Conservation (phyloP, 2,113 vertebrate genomes). For the Paradoxurus hermaphroditus region DNA sequence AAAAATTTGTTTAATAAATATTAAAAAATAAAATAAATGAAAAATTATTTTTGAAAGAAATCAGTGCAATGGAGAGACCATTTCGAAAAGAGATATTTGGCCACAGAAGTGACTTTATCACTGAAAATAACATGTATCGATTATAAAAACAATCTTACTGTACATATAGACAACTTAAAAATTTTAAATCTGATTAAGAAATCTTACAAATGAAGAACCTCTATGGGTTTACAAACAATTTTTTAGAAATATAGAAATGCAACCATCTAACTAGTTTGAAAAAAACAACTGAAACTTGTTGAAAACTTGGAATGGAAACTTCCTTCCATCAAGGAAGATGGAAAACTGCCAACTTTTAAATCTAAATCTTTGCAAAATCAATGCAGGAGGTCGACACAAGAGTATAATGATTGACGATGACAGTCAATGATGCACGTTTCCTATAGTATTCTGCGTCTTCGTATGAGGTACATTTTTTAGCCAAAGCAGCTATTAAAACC, state of each 20-base stretch:
- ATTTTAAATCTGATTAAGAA: neutral
- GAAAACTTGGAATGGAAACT: no score
- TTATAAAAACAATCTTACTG: neutral
- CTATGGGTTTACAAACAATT: neutral
- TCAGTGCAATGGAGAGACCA: neutral
- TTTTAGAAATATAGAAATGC: neutral
- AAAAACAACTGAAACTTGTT: constrained; percentile 17
- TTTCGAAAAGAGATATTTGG: neutral
- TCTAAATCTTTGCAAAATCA: neutral
- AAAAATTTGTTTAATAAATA: no score
- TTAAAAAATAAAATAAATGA: no score
- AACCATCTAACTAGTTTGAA: neutral
- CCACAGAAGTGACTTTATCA: constrained; percentile 7
- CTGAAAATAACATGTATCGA: constrained; percentile 10
- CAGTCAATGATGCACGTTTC: neutral
- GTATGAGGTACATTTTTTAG: neutral
- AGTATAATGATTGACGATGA: neutral
- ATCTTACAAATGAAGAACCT: constrained; percentile 12
- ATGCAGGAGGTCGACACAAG: neutral
- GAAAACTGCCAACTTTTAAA: neutral
- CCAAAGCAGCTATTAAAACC: neutral
- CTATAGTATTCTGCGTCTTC: neutral
- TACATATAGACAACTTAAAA: neutral
- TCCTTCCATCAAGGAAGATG: neutral
- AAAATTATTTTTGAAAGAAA: neutral